Evolutionary conservation across 2,797 vertebrate species (phyloP).

Genomic region (Heteromormyrus szaboi): DNA sequence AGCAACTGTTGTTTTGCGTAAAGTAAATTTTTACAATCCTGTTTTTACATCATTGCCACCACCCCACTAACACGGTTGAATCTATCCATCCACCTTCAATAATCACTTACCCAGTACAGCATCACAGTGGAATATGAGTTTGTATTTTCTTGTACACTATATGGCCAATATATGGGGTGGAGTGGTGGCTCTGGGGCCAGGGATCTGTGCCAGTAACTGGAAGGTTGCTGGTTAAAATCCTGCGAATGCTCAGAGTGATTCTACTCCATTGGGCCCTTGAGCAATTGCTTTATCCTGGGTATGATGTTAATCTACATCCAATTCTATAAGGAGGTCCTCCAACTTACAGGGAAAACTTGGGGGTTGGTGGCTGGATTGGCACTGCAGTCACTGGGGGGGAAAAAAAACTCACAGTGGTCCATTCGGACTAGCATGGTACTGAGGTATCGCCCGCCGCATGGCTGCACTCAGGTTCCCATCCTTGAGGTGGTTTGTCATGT

Average conservation of each 20-base stretch:
- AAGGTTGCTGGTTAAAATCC: not conserved
- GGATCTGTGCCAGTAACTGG: not conserved
- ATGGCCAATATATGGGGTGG: not conserved
- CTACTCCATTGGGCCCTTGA: no score
- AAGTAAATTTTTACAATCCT: not conserved
- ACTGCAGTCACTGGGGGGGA: no score
- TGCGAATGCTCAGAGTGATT: not conserved
- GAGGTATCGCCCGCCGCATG: not conserved
- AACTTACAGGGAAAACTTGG: no score
- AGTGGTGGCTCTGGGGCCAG: not conserved
- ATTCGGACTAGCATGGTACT: not conserved
- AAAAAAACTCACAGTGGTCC: not conserved
- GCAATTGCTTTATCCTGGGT: no score
- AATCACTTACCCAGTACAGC: not conserved
- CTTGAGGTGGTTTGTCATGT: not conserved
- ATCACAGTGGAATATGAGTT: not conserved
- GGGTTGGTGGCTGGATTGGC: no score
- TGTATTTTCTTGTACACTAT: not conserved
- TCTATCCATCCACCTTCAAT: not conserved
- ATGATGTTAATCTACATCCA: no score
- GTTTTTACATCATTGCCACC: not conserved
- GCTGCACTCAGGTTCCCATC: not conserved
- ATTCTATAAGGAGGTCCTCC: no score
- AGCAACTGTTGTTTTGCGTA: not conserved
- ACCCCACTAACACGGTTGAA: not conserved